These are phyloP conservation scores for Carterocephalus palaemon DNA, from an alignment of 2,888 invertebrate species.

Conservation along the genomic window DNA sequence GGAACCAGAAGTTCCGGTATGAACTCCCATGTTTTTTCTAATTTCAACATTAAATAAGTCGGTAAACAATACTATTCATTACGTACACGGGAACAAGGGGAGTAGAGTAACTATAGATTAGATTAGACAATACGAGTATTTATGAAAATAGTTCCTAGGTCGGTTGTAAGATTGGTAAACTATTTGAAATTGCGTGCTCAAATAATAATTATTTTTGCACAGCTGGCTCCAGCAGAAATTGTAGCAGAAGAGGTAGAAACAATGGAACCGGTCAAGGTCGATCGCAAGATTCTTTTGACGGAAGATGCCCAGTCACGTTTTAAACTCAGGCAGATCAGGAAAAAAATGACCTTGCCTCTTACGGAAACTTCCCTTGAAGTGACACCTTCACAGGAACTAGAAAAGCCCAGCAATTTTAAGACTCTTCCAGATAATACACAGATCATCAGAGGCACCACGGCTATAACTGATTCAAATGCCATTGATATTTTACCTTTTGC, in stretches of 20 bases:
- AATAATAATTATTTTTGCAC: slow-evolving; percentile 20
- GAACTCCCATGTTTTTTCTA: neutral
- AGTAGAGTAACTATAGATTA: no score
- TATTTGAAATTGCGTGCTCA: no score
- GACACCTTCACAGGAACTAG: slow-evolving; percentile 72
- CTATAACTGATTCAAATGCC: slow-evolving; percentile 50
- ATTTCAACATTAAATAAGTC: no score
- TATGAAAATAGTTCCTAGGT: no score
- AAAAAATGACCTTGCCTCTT: slow-evolving; percentile 58
- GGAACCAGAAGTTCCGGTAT: slow-evolving; percentile 58
- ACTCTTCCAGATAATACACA: slow-evolving; percentile 79
- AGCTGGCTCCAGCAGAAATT: slow-evolving; percentile 50
- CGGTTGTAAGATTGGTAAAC: no score
- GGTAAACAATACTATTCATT: no score
- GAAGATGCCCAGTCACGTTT: slow-evolving; percentile 60
- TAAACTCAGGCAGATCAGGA: slow-evolving; percentile 59
- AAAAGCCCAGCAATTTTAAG: slow-evolving; percentile 78
- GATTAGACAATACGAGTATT: no score
- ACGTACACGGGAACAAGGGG: no score
- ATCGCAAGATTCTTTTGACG: slow-evolving; percentile 56
- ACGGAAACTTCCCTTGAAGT: slow-evolving; percentile 42
- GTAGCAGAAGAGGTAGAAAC: slow-evolving; percentile 58
- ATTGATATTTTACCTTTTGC: slow-evolving; percentile 73
- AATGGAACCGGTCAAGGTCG: slow-evolving; percentile 47
- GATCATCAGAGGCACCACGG: slow-evolving; percentile 73